phyloP scores from a whole-genome alignment of 2,888 invertebrate species.

The Hydrotaea diabolus region DNA sequence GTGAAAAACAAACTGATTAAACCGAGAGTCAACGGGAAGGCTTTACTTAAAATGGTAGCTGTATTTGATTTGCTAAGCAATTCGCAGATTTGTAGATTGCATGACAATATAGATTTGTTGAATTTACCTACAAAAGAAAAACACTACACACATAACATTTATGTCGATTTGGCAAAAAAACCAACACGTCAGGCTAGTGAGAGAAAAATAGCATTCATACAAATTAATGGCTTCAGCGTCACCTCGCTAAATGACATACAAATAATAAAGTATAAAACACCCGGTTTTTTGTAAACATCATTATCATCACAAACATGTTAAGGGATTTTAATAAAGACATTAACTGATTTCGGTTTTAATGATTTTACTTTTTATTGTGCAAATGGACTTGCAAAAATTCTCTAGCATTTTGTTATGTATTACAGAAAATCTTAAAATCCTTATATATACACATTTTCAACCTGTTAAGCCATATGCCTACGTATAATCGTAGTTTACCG shows the following conservation, averaged over 20 bases:
- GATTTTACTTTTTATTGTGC: too few species aligned
- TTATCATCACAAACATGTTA: not conserved
- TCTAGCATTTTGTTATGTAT: too few species aligned
- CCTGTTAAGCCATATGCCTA: too few species aligned
- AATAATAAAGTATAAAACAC: not conserved
- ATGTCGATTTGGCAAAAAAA: not conserved
- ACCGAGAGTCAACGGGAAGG: not conserved
- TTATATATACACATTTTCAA: too few species aligned
- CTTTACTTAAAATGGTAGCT: not conserved
- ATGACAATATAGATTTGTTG: constrained; percentile 56
- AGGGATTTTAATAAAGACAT: too few species aligned
- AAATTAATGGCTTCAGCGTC: constrained; percentile 57
- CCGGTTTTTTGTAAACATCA: not conserved
- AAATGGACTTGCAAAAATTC: too few species aligned
- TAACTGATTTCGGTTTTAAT: too few species aligned
- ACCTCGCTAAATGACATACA: constrained; percentile 53
- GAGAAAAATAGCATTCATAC: constrained; percentile 43
- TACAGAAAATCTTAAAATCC: too few species aligned
- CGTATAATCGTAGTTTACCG: constrained; percentile 36
- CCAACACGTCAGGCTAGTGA: not conserved
- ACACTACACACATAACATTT: constrained; percentile 10
- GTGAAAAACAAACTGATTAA: constrained; percentile 56
- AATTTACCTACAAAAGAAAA: not conserved
- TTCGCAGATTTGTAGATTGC: constrained; percentile 53
- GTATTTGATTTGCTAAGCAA: constrained; percentile 12